phyloP scores from a whole-genome alignment of 64 coral and sea anemone genomes.

The Astreopora myriophthalma region DNA sequence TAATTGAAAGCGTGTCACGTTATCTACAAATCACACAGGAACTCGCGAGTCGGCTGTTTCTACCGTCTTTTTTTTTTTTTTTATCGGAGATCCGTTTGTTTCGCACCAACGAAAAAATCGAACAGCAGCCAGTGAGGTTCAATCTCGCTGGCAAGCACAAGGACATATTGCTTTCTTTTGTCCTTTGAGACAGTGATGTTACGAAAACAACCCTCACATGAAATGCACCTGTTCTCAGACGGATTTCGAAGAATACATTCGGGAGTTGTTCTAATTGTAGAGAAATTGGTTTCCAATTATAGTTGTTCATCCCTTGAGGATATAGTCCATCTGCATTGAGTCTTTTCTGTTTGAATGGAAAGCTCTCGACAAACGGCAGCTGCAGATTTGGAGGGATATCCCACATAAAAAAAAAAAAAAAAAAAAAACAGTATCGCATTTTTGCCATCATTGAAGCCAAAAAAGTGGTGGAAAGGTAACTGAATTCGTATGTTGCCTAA shows the following conservation, averaged over 20 bases:
- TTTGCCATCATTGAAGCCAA: background rate
- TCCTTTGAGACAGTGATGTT: background rate
- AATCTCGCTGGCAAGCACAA: background rate
- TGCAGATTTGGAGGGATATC: background rate
- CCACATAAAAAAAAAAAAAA: no score
- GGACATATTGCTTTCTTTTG: background rate
- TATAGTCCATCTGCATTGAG: background rate
- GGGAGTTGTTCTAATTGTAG: background rate
- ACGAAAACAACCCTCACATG: background rate
- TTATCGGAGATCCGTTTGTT: background rate
- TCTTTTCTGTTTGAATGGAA: background rate
- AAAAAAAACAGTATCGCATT: background rate
- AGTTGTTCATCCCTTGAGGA: background rate
- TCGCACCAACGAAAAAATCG: background rate
- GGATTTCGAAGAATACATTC: background rate
- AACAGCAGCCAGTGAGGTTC: background rate
- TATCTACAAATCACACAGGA: slow-evolving; percentile 17
- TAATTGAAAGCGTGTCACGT: slow-evolving; percentile 40
- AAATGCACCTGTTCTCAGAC: slow-evolving; percentile 14
- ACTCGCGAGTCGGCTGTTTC: background rate
- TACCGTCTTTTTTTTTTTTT: background rate
- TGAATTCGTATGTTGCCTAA: background rate
- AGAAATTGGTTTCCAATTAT: slow-evolving; percentile 29
- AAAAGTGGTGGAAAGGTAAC: background rate
- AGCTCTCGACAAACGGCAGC: background rate